These are phyloP conservation scores for Apodemia zela DNA, from an alignment of 2,888 invertebrate species.

Conservation along the genomic window DNA sequence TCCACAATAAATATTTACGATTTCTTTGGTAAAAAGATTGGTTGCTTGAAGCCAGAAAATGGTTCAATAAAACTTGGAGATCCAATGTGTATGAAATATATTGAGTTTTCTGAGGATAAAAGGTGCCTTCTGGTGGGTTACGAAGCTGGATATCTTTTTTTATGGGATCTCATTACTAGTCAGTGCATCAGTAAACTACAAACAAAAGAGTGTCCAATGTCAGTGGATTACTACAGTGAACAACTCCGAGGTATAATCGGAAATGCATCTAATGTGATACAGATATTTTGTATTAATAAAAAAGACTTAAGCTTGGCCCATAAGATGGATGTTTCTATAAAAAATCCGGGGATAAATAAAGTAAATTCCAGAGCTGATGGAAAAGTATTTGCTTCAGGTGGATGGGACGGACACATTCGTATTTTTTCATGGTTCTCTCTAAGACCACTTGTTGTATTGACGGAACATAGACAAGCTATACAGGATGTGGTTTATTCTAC, in stretches of 20 bases:
- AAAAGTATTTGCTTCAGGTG: constrained; percentile 86
- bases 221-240: constrained; percentile 85
- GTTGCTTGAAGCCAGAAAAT: constrained; percentile 55
- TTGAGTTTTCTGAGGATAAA: constrained; percentile 70
- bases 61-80: constrained; percentile 76
- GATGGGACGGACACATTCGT: constrained; percentile 88
- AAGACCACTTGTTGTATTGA: constrained; percentile 85
- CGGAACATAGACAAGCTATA: constrained; percentile 85
- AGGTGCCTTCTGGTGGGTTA: constrained; percentile 84
- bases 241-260: constrained; percentile 85
- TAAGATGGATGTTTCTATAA: constrained; percentile 83
- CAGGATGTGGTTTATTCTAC: constrained; percentile 87
- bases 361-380: constrained; percentile 84
- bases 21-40: constrained; percentile 65
- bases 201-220: constrained; percentile 84
- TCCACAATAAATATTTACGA: constrained; percentile 76
- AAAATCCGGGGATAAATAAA: constrained; percentile 86
- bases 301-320: constrained; percentile 77
- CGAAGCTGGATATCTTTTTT: constrained; percentile 85
- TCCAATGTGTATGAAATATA: constrained; percentile 82
- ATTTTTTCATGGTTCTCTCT: constrained; percentile 90
- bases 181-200: constrained; percentile 78
- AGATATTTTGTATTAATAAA: constrained; percentile 80
- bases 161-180: constrained; percentile 85
- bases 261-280: constrained; percentile 81